These are phyloP conservation scores for Ormyrus labotus DNA, from an alignment of 2,888 invertebrate species.

Conservation along the genomic window DNA sequence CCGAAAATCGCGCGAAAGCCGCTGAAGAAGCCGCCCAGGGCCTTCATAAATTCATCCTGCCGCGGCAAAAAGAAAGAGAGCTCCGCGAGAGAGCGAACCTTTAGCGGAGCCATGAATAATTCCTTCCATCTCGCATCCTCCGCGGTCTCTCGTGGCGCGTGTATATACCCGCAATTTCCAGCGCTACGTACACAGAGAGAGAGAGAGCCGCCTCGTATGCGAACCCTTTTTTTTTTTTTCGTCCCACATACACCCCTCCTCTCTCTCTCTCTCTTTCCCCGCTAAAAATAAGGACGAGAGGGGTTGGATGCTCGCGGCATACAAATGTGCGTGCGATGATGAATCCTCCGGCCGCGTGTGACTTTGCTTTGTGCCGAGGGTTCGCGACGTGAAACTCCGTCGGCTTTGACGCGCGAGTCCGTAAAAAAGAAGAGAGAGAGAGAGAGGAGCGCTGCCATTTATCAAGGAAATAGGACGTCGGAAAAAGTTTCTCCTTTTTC, in stretches of 20 bases:
- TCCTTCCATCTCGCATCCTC: conserved; percentile 10
- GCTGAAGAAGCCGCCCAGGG: not conserved
- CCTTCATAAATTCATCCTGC: conserved; percentile 8
- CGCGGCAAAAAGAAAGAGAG: not conserved
- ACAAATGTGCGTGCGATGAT: conserved; percentile 43
- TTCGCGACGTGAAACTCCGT: conserved; percentile 4
- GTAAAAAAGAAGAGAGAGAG: no score
- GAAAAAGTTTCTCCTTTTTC: not conserved
- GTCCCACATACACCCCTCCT: conserved; percentile 10
- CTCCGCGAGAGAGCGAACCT: not conserved
- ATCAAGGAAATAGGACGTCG: conserved; percentile 29
- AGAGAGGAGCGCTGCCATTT: not conserved
- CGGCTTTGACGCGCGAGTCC: not conserved
- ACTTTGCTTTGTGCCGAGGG: not conserved
- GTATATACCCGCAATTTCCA: conserved; percentile 24
- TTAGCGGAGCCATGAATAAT: conserved; percentile 38
- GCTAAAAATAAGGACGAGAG: conserved; percentile 41
- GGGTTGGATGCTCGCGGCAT: conserved; percentile 46
- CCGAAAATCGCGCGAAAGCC: no score
- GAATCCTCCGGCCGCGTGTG: conserved; percentile 16
- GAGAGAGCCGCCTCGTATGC: not conserved
- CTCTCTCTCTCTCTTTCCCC: not conserved
- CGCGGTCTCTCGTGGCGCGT: not conserved
- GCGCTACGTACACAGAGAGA: not conserved
- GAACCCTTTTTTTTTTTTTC: conserved; percentile 19